Percentiles rank a stretch among this genome's conserved stretches.
Conservation (phyloP, 2,113 vertebrate genomes). For the Dicaeum eximium region DNA sequence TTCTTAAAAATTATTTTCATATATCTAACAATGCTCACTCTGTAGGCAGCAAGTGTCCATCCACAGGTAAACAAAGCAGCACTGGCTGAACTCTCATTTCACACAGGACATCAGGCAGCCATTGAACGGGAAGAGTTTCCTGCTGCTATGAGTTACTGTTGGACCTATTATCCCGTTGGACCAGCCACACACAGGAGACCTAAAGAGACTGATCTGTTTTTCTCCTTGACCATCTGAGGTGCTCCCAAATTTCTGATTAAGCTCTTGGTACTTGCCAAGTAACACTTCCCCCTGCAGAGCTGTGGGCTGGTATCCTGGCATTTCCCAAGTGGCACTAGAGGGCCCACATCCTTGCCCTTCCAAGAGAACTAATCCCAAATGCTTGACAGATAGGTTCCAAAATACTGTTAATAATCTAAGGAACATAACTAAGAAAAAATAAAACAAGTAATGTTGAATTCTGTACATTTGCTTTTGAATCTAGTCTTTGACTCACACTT, state of each 20-base stretch:
- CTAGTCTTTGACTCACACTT: not conserved
- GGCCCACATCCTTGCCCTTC: not conserved
- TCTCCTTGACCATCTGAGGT: not conserved
- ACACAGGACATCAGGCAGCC: not conserved
- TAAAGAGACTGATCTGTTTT: not conserved
- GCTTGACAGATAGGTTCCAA: not conserved
- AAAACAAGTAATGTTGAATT: not conserved
- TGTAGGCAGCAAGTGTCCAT: not conserved
- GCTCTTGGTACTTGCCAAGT: not conserved
- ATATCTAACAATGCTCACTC: not conserved
- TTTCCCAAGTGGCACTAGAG: not conserved
- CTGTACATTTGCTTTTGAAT: not conserved
- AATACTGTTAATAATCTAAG: not conserved
- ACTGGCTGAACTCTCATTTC: not conserved
- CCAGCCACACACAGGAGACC: not conserved
- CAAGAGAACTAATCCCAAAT: not conserved
- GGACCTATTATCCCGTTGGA: not conserved
- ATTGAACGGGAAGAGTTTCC: not conserved
- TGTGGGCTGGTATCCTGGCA: not conserved
- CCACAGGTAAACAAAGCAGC: not conserved
- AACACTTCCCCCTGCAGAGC: not conserved
- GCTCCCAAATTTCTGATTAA: not conserved
- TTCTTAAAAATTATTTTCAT: not conserved
- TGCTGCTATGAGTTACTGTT: not conserved
- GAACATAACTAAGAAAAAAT: not conserved